Evolutionary conservation across 1,140 invertebrate species (phyloP).

Genomic region (Elysia chlorotica): DNA sequence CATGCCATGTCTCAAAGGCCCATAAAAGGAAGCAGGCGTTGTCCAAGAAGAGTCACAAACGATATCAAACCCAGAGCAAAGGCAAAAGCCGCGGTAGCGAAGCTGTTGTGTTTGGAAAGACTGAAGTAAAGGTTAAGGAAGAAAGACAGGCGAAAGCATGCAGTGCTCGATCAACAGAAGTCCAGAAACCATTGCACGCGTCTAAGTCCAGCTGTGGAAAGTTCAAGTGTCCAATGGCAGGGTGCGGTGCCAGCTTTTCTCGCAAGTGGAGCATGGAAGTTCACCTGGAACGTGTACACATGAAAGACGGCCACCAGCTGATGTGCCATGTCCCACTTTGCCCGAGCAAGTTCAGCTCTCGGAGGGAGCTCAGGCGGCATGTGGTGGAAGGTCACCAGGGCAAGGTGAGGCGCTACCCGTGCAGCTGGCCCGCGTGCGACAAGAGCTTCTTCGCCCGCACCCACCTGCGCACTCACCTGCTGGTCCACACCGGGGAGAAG

Average conservation of each 20-base stretch:
- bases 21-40: too few species aligned
- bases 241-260: background rate
- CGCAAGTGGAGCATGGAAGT: background rate
- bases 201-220: too few species aligned
- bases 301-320: background rate
- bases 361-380: conserved; percentile 1
- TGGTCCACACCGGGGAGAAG: conserved; percentile 79
- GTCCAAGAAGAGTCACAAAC: too few species aligned
- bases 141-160: too few species aligned
- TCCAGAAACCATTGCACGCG: too few species aligned
- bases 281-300: background rate
- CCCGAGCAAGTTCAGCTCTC: background rate
- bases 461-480: conserved; percentile 73
- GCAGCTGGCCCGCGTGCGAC: conserved; percentile 27
- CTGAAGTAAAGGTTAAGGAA: too few species aligned
- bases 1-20: too few species aligned
- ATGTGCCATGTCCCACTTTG: background rate
- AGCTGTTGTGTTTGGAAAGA: too few species aligned
- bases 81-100: too few species aligned
- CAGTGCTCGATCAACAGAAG: too few species aligned
- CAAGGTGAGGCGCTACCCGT: conserved; percentile 15
- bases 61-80: too few species aligned
- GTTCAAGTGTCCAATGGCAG: background rate
- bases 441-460: conserved; percentile 29
- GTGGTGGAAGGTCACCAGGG: conserved; percentile 1